phyloP scores from a whole-genome alignment of 2,888 invertebrate species.

The Ceratothoa steindachneri region DNA sequence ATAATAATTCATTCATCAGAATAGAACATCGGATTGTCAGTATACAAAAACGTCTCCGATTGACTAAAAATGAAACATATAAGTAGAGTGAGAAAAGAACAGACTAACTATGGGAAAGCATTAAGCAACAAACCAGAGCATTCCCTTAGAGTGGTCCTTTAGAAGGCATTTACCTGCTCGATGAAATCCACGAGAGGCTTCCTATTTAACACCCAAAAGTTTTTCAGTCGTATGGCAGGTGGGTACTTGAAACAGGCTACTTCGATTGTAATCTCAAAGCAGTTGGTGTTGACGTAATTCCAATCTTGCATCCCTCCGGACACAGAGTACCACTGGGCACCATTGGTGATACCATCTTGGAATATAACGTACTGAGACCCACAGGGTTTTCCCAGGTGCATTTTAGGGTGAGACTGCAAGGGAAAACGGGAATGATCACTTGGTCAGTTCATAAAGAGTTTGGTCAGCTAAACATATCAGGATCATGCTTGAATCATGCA shows the following conservation, averaged over 20 bases:
- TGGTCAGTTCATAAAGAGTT: no score
- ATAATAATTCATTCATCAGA: no score
- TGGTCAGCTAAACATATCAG: no score
- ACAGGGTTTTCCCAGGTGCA: slow-evolving; percentile 78
- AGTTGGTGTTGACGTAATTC: slow-evolving; percentile 81
- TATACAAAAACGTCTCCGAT: no score
- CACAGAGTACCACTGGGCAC: slow-evolving; percentile 75
- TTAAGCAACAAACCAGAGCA: no score
- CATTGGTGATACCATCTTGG: slow-evolving; percentile 75
- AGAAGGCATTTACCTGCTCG: slow-evolving; percentile 38
- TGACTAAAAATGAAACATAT: no score
- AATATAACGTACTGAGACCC: slow-evolving; percentile 19
- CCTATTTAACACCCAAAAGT: slow-evolving; percentile 82
- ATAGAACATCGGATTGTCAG: no score
- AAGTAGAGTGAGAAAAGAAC: no score
- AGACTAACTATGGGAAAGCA: no score
- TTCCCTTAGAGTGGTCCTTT: no score
- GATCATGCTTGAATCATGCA: no score
- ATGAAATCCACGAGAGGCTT: slow-evolving; percentile 38
- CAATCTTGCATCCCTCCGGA: slow-evolving; percentile 86
- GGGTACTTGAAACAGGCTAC: slow-evolving; percentile 93
- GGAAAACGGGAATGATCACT: no score
- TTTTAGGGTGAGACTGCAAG: slow-evolving; percentile 74
- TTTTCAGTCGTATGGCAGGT: slow-evolving; percentile 63
- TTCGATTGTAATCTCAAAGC: slow-evolving; percentile 91